A percentile compares a stretch with the other conserved stretches of the same genome.
Conservation (phyloP, 2,888 invertebrate genomes). For the Bombylius major region DNA sequence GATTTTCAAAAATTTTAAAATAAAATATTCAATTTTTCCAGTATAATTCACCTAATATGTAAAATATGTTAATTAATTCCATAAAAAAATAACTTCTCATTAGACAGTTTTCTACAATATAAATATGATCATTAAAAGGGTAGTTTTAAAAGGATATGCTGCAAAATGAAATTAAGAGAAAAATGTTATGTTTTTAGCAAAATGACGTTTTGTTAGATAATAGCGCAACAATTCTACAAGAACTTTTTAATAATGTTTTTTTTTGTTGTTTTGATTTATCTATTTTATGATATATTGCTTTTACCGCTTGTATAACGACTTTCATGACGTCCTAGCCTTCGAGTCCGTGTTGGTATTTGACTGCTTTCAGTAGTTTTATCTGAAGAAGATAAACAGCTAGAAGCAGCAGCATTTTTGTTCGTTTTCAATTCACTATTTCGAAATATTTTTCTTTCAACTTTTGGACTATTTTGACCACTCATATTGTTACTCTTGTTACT, state of each 20-base stretch:
- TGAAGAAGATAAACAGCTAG: neutral
- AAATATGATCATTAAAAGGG: no score
- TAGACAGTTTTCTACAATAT: no score
- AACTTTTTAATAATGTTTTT: constrained; percentile 58
- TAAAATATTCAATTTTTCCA: no score
- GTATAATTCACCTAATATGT: no score
- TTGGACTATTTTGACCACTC: neutral
- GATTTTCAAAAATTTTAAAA: no score
- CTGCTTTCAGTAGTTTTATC: constrained; percentile 11
- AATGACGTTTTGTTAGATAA: no score
- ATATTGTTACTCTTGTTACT: constrained; percentile 9
- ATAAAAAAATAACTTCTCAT: no score
- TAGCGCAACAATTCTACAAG: no score
- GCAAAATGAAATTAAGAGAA: no score
- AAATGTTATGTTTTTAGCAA: no score
- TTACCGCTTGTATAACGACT: constrained; percentile 26
- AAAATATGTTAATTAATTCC: no score
- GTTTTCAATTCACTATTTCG: neutral
- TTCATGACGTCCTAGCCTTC: constrained; percentile 23
- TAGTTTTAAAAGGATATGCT: no score
- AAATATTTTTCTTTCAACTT: neutral
- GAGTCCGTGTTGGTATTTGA: constrained; percentile 17
- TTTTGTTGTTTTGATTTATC: neutral
- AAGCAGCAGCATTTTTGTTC: neutral
- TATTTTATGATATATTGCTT: neutral